A percentile compares a stretch with the other conserved stretches of the same genome.
These are phyloP conservation scores for Labeo rohita DNA, from an alignment of 2,113 vertebrate genomes.

Conservation along the genomic window DNA sequence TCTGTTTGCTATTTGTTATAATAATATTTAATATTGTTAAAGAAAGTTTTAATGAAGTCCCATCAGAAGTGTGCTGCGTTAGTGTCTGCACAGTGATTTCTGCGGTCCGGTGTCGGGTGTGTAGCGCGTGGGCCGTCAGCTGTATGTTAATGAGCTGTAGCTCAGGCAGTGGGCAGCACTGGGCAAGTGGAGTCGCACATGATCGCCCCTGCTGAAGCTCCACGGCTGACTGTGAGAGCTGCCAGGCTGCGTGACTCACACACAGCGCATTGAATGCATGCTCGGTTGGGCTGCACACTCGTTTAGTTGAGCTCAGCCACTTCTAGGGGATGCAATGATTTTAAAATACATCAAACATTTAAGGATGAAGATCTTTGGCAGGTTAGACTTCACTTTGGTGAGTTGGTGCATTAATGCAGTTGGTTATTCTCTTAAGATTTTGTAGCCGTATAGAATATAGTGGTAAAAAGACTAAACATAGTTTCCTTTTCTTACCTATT, in stretches of 20 bases:
- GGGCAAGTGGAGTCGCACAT: not conserved
- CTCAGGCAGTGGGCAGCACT: conserved; percentile 9
- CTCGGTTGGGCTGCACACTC: not conserved
- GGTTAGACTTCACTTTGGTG: conserved; percentile 80
- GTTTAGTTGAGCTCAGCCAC: not conserved
- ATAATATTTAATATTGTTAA: not conserved
- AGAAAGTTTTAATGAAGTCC: not conserved
- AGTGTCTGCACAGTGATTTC: not conserved
- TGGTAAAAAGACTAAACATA: too few species aligned
- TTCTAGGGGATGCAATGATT: conserved; percentile 60
- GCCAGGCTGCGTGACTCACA: not conserved
- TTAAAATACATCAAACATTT: conserved; percentile 63
- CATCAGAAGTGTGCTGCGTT: not conserved
- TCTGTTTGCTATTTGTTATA: not conserved
- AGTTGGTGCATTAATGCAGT: conserved; percentile 62
- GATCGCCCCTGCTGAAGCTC: not conserved
- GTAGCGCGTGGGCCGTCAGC: conserved; percentile 69
- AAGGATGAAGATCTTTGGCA: conserved; percentile 84
- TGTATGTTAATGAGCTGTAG: conserved; percentile 81
- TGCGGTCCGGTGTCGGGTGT: not conserved
- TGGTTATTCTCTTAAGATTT: not conserved
- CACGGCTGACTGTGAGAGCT: not conserved
- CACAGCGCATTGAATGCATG: not conserved
- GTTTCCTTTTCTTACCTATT: not conserved
- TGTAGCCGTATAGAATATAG: not conserved